Conservation (phyloP, 2,888 invertebrate genomes). For the Beris morrisii region DNA sequence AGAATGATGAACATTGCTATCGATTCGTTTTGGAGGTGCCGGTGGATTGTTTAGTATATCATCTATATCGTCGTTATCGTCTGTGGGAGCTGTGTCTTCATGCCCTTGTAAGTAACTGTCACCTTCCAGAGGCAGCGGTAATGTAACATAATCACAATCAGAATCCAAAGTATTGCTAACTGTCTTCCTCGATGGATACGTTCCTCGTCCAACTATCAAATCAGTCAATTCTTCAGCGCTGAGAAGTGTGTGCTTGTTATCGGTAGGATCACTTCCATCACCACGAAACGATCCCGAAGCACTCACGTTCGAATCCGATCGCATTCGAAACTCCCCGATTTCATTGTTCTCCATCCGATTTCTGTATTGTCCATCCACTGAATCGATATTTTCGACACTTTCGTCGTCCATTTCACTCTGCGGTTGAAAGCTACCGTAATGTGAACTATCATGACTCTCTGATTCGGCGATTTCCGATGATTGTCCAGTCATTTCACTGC, state of each 20-base stretch:
- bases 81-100: conserved; percentile 64
- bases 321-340: conserved; percentile 62
- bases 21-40: conserved; percentile 70
- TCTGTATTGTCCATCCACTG: conserved; percentile 61
- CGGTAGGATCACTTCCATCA: conserved; percentile 87
- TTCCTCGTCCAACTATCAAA: conserved; percentile 76
- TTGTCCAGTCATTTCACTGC: conserved; percentile 62
- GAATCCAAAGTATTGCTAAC: conserved; percentile 85
- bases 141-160: conserved; percentile 85
- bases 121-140: conserved; percentile 63
- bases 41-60: conserved; percentile 61
- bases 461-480: conserved; percentile 63
- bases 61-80: conserved; percentile 58
- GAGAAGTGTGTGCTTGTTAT: conserved; percentile 72
- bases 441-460: conserved; percentile 59
- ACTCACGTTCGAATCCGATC: conserved; percentile 79
- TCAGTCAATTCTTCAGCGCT: conserved; percentile 84
- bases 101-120: conserved; percentile 64
- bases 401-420: conserved; percentile 59
- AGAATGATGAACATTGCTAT: conserved; percentile 61
- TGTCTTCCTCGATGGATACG: conserved; percentile 75
- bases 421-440: conserved; percentile 63
- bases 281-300: conserved; percentile 80
- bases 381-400: conserved; percentile 56
- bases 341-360: conserved; percentile 58